Conservation (phyloP, 2,888 invertebrate species). For the Lottia gigantea region DNA sequence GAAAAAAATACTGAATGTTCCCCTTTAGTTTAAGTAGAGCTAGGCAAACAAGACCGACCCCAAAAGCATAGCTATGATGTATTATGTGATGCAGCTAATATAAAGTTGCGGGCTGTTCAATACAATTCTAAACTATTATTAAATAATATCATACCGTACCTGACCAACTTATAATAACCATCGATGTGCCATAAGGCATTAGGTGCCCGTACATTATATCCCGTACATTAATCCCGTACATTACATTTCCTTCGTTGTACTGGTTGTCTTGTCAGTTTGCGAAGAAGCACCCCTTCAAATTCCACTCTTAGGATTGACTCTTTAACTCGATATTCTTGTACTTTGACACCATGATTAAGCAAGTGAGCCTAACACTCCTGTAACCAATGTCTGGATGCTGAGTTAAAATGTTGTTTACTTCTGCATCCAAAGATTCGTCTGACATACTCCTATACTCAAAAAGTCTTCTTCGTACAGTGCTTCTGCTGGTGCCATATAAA, state of each 20-base stretch:
- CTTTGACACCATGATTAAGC: background rate
- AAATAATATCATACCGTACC: background rate
- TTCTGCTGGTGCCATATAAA: background rate
- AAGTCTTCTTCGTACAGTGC: background rate
- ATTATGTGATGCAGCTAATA: too few species aligned
- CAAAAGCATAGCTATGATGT: too few species aligned
- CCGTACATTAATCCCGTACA: too few species aligned
- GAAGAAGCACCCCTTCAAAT: background rate
- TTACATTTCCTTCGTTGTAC: background rate
- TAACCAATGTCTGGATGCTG: constrained; percentile 3
- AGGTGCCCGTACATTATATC: background rate
- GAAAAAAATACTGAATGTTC: too few species aligned
- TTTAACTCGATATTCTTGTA: background rate
- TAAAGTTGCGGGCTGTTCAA: too few species aligned
- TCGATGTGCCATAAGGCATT: constrained; percentile 1
- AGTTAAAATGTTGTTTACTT: background rate
- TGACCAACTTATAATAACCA: background rate
- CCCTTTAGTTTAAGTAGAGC: too few species aligned
- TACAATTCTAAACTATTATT: too few species aligned
- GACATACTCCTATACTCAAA: background rate
- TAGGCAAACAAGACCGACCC: too few species aligned
- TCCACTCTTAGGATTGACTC: background rate
- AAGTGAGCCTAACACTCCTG: background rate
- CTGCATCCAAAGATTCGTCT: constrained; percentile 1
- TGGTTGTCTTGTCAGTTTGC: background rate